phyloP scores from a whole-genome alignment of 2,888 invertebrate species.

The Chironomus riparius region DNA sequence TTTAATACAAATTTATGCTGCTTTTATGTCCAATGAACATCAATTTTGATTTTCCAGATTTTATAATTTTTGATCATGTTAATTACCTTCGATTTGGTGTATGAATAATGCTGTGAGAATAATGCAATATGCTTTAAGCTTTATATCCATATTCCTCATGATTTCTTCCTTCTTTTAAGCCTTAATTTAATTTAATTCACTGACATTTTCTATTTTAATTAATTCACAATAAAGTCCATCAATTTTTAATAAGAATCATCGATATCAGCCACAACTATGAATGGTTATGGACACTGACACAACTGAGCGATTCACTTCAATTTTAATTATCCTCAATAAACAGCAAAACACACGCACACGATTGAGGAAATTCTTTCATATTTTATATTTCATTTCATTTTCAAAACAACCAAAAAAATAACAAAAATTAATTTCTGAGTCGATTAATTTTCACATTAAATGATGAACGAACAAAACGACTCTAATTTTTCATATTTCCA shows the following conservation, averaged over 20 bases:
- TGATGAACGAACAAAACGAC: background rate
- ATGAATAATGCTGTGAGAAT: constrained; percentile 12
- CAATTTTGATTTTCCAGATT: background rate
- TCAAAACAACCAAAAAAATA: background rate
- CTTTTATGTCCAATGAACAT: too few species aligned
- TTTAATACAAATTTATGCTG: too few species aligned
- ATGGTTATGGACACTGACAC: too few species aligned
- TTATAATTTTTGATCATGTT: background rate
- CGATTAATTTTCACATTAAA: background rate
- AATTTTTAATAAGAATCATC: too few species aligned
- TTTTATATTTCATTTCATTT: constrained; percentile 4
- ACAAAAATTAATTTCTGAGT: background rate
- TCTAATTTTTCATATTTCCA: background rate
- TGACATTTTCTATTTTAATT: too few species aligned
- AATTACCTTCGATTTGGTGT: constrained; percentile 25
- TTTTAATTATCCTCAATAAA: too few species aligned
- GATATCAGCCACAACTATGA: too few species aligned
- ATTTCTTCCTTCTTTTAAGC: background rate
- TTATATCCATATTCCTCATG: constrained; percentile 19
- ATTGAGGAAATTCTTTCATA: background rate
- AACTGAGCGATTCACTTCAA: too few species aligned
- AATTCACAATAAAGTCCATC: too few species aligned
- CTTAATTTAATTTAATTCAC: background rate
- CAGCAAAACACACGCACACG: background rate
- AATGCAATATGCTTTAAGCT: constrained; percentile 15